phyloP scores from a whole-genome alignment of 1,140 invertebrate species.

The Drosophila ficusphila region DNA sequence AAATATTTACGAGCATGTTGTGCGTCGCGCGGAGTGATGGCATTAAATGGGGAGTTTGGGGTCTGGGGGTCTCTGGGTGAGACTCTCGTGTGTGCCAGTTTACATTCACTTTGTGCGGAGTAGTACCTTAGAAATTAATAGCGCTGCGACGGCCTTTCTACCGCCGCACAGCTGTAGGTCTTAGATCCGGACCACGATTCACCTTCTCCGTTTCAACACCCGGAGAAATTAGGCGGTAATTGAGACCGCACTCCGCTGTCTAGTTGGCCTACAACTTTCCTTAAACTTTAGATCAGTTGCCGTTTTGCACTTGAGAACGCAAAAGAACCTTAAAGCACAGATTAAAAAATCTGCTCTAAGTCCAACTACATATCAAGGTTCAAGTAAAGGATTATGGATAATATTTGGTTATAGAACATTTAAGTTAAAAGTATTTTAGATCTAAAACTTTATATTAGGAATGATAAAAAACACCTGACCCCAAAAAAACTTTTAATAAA shows the following conservation, averaged over 20 bases:
- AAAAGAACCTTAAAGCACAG: background rate
- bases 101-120: conserved; percentile 74
- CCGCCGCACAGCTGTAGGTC: conserved; percentile 63
- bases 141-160: conserved; percentile 71
- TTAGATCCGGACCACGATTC: conserved; percentile 36
- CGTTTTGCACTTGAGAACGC: background rate
- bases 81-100: conserved; percentile 71
- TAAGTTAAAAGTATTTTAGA: too few species aligned
- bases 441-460: too few species aligned
- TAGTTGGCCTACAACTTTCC: conserved; percentile 9
- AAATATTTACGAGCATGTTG: conserved; percentile 78
- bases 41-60: background rate
- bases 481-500: too few species aligned
- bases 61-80: background rate
- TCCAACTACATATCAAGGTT: too few species aligned
- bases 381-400: too few species aligned
- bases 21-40: conserved; percentile 1
- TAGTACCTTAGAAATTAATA: conserved; percentile 79
- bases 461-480: too few species aligned
- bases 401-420: too few species aligned
- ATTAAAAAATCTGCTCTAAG: too few species aligned
- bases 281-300: background rate
- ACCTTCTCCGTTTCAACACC: conserved; percentile 42
- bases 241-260: conserved; percentile 11
- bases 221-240: conserved; percentile 43